These are phyloP conservation scores for Galerucella nymphaeae DNA, from an alignment of 2,888 invertebrate genomes.

Conservation along the genomic window DNA sequence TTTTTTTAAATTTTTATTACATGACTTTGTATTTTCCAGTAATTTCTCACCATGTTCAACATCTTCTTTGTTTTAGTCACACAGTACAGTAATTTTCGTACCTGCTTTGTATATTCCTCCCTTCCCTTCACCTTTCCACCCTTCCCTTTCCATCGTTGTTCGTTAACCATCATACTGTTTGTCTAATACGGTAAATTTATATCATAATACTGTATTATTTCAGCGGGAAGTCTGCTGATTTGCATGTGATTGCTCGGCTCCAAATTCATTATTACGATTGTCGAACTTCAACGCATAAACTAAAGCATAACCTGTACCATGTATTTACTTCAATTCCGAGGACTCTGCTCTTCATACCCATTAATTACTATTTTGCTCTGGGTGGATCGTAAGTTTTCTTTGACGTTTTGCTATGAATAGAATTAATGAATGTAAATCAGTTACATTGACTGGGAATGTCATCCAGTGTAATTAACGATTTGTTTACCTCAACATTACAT, in stretches of 20 bases:
- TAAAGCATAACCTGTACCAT: slow-evolving; percentile 17
- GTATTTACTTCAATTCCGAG: slow-evolving; percentile 21
- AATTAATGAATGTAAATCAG: not conserved
- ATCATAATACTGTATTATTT: slow-evolving; percentile 2
- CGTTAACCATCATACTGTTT: not conserved
- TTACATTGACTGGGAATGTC: not conserved
- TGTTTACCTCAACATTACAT: not conserved
- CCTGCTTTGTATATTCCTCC: too few relatives aligned
- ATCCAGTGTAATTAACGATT: not conserved
- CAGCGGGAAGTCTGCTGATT: slow-evolving; percentile 19
- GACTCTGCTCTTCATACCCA: slow-evolving; percentile 12
- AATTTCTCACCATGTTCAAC: too few relatives aligned
- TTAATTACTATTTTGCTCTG: slow-evolving; percentile 20
- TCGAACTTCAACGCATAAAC: slow-evolving; percentile 27
- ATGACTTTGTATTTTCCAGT: too few relatives aligned
- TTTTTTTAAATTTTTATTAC: too few relatives aligned
- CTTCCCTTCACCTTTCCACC: too few relatives aligned
- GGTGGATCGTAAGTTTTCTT: slow-evolving; percentile 14
- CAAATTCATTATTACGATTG: slow-evolving; percentile 35
- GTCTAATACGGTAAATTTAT: not conserved
- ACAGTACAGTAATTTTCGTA: too few relatives aligned
- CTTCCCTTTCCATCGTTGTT: too few relatives aligned
- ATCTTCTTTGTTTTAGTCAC: too few relatives aligned
- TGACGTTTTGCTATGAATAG: not conserved
- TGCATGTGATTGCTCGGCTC: slow-evolving; percentile 31